A percentile compares a stretch with the other conserved stretches of the same genome.
Conservation (phyloP, 2,888 invertebrate genomes). For the Polia nebulosa region DNA sequence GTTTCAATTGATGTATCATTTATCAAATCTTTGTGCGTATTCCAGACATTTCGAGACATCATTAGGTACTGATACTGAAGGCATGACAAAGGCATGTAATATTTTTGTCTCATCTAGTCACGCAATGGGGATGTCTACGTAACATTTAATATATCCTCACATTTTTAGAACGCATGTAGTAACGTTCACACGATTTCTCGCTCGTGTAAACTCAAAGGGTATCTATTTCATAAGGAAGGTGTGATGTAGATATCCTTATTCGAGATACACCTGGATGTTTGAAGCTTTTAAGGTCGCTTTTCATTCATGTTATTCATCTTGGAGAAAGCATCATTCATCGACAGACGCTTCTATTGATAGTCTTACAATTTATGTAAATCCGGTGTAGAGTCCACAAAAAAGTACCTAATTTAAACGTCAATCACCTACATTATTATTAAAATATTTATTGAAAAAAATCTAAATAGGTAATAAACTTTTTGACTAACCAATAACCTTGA, state of each 20-base stretch:
- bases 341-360: slow-evolving; percentile 1
- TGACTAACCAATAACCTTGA: slow-evolving; percentile 8
- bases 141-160: slow-evolving; percentile 6
- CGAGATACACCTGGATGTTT: slow-evolving; percentile 23
- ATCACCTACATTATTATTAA: slow-evolving; percentile 6
- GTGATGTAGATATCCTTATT: slow-evolving; percentile 10
- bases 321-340: slow-evolving; percentile 4
- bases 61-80: slow-evolving; percentile 30
- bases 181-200: slow-evolving; percentile 21
- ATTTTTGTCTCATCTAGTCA: slow-evolving; percentile 41
- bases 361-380: slow-evolving; percentile 7
- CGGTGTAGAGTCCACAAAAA: slow-evolving; percentile 17
- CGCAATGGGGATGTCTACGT: slow-evolving; percentile 18
- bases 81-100: slow-evolving; percentile 23
- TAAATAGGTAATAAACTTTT: too few relatives aligned
- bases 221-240: slow-evolving; percentile 16
- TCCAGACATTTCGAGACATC: slow-evolving; percentile 32
- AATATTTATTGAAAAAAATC: slow-evolving; percentile 1
- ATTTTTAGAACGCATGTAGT: slow-evolving; percentile 8
- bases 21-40: slow-evolving; percentile 29
- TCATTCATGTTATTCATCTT: slow-evolving; percentile 2
- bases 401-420: slow-evolving; percentile 16
- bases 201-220: slow-evolving; percentile 22
- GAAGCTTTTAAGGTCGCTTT: slow-evolving; percentile 6
- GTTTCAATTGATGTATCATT: slow-evolving; percentile 39